These are phyloP conservation scores for Sinocyclocheilus grahami DNA, from an alignment of 2,113 vertebrate genomes.

Conservation along the genomic window DNA sequence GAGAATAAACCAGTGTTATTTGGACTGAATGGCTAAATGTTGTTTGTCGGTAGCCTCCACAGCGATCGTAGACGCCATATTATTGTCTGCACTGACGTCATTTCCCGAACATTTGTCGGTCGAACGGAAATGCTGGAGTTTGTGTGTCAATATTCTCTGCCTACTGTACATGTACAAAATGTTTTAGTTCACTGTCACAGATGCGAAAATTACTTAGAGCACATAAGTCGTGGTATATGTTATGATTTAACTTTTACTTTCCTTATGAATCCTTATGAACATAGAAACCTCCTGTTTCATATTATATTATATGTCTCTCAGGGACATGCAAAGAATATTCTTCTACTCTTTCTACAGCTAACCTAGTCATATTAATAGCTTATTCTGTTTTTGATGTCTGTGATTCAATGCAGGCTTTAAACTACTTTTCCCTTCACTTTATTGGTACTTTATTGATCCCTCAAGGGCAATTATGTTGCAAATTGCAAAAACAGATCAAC, in stretches of 20 bases:
- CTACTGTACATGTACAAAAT: not conserved
- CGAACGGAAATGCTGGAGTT: slow-evolving; percentile 66
- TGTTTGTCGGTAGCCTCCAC: slow-evolving; percentile 57
- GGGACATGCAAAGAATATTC: no score
- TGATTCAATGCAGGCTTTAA: not conserved
- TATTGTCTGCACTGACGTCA: slow-evolving; percentile 76
- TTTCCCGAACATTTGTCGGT: slow-evolving; percentile 65
- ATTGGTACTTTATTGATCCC: not conserved
- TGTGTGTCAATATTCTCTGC: slow-evolving; percentile 11
- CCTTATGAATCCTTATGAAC: not conserved
- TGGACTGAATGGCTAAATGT: slow-evolving; percentile 60
- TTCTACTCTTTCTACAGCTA: no score
- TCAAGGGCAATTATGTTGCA: not conserved
- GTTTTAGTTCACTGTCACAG: not conserved
- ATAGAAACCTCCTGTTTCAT: not conserved
- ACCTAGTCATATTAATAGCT: no score
- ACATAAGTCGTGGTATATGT: not conserved
- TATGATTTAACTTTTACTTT: not conserved
- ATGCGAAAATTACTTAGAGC: no score
- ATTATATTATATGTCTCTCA: not conserved
- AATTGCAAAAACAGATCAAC: not conserved
- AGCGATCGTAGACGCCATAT: slow-evolving; percentile 73
- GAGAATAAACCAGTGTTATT: slow-evolving; percentile 50
- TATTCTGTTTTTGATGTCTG: no score
- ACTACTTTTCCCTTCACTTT: not conserved